Evolutionary conservation across 2,888 invertebrate species (phyloP), one percentile per base, ranked within the genome.

Genomic region (Aphodius granarius): DNA sequence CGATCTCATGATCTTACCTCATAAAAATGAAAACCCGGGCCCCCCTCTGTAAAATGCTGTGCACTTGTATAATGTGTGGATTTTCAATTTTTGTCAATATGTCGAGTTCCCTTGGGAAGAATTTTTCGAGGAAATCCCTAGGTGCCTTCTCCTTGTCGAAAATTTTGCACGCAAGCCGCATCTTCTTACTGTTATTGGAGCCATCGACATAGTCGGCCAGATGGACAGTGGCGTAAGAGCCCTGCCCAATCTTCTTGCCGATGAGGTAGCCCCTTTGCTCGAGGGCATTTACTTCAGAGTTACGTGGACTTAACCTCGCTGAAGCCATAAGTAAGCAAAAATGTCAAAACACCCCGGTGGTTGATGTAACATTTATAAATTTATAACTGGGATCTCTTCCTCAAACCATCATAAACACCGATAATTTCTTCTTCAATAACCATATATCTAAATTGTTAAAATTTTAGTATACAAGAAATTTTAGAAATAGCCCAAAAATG

Each of bases 101-200:
- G 82, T 97, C 95, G 81, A 97, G 89, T 89, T 98, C 97, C 77
- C 97, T 92, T 22, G 97, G 97, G 83, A 97, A 95, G 88, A 98
- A 98, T 88, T 96, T 96, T 81, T 94, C 93, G 82, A 96, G 90
- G 88, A 97, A 97, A 88, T 97, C 97, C 77, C 91, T 89, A 6
- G 96, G 96, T 68, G 96, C 96, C 87, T 95, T 95, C 81, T 93
- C 93, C 84, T 95, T 95, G 85, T 97, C 95, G 83, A 97, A 96
- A 84, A 97, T 95, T 88, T 97, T 97, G 87, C 95, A 96, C 20
- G 95, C 96, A 76, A 96, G 89, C 83, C 92, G 92, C 89, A 94
- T 92, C 82, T 91, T 92, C 85, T 92, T 93, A 21, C 91, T 90
- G 78, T 91, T 93, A 78, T 91, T 93, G 76, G 90, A 89, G 43